Conservation (phyloP, 2,113 vertebrate genomes). For the Andinoacara biseriatus region DNA sequence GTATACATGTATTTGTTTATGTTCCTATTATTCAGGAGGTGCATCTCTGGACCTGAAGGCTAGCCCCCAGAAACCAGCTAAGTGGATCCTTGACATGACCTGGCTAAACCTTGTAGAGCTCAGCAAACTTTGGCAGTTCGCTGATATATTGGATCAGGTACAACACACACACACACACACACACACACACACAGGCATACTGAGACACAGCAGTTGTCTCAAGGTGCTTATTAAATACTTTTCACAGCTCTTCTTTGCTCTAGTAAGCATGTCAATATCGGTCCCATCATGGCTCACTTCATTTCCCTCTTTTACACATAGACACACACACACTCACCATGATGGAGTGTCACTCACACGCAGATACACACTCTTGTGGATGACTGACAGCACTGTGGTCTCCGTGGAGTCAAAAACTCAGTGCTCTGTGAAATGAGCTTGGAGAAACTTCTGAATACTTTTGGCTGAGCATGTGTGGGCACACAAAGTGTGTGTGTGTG, state of each 20-base stretch:
- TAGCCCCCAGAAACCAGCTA: conserved; percentile 91
- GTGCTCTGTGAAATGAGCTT: conserved; percentile 71
- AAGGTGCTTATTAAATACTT: conserved; percentile 60
- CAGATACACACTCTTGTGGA: conserved; percentile 29
- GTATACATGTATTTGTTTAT: not conserved
- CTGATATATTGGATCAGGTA: conserved; percentile 91
- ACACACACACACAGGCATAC: conserved; percentile 4
- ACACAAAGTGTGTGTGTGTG: not conserved
- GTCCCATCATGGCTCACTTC: conserved; percentile 44
- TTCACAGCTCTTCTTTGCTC: conserved; percentile 52
- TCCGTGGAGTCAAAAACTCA: conserved; percentile 47
- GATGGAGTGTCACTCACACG: conserved; percentile 34
- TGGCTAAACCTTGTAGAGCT: conserved; percentile 97
- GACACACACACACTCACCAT: conserved; percentile 22
- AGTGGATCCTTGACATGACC: conserved; percentile 97
- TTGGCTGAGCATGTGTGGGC: conserved; percentile 11
- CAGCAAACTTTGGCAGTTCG: conserved; percentile 91
- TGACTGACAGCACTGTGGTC: conserved; percentile 65
- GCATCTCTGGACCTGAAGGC: conserved; percentile 94
- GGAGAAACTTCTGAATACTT: conserved; percentile 62
- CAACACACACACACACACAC: not conserved
- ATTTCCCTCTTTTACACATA: conserved; percentile 11
- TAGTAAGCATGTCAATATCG: conserved; percentile 68
- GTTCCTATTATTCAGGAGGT: conserved; percentile 81
- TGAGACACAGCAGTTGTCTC: conserved; percentile 27